Evolutionary conservation across 2,797 vertebrate species (phyloP), one percentile per base, ranked within the genome.

Genomic region (Pantherophis alleghaniensis): DNA sequence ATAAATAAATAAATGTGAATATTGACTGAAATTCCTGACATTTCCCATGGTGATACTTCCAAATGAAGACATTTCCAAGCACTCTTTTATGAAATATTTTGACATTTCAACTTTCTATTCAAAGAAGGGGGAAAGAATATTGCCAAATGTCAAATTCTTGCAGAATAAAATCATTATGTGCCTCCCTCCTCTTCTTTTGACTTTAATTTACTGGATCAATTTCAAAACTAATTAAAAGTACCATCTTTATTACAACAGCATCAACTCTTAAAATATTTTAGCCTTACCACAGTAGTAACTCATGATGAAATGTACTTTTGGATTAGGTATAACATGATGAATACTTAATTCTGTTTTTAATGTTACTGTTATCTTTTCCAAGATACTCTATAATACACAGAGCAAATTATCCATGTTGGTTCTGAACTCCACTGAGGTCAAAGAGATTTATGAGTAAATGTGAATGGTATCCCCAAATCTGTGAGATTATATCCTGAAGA

Each of bases 31-130:
- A 83, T 88, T 91, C 53, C 57, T 91, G 90, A 61, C 90, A 88
- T 93, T 91, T 91, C 88, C 83, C 83, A 47, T 61, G 86, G 20
- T 89, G 90, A 88, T 47, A 88, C 47, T 89, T 93, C 66, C 55
- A 91, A 88, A 88, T 91, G 86, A 91, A 91, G 87, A 91, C 83
- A 93, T 93, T 79, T 88, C 63, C 37, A 4, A 91, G 86, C 9
- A 88, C 56, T 47, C 37, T 90, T 79, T 93, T 63, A 91, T 93
- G 86, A 88, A 91, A 93, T 91, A 91, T 91, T 91, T 91, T 91
- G 92, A 93, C 90, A 93, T 93, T 93, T 93, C 66, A 88, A 57
- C 24, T 91, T 93, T 93, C 61, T 66, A 60, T 60, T 91, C 90
- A 91, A 74, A 61, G 47, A 55, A 32, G 5, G n/a, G 56, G 28